Evolutionary conservation across 2,888 invertebrate genomes (phyloP).

Genomic region (Macrophya alboannulata): DNA sequence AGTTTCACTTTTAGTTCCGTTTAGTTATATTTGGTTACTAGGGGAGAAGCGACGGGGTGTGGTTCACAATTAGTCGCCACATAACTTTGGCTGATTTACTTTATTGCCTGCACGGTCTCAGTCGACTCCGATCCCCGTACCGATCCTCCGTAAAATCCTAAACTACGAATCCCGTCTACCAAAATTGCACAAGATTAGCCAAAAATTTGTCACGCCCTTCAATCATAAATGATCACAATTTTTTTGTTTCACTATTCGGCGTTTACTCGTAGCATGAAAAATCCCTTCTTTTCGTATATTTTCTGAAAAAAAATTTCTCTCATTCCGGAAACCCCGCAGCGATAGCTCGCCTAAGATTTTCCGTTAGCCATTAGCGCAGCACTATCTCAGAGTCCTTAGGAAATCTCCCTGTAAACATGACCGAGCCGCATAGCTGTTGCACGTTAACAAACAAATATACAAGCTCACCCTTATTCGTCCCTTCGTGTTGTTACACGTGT

Average conservation of each 20-base stretch:
- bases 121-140: not conserved
- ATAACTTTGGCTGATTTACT: constrained; percentile 78
- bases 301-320: not conserved
- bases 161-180: not conserved
- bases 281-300: not conserved
- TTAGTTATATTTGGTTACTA: constrained; percentile 79
- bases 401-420: constrained; percentile 49
- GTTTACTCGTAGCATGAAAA: not conserved
- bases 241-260: not conserved
- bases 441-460: constrained; percentile 48
- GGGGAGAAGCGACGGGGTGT: constrained; percentile 68
- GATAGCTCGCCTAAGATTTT: not conserved
- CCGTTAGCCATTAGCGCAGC: constrained; percentile 20
- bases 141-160: no score
- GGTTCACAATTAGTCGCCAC: constrained; percentile 78
- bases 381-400: constrained; percentile 40
- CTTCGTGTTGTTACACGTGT: constrained; percentile 67
- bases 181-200: not conserved
- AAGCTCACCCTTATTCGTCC: constrained; percentile 44
- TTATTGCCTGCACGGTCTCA: constrained; percentile 13
- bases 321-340: not conserved
- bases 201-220: not conserved
- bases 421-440: constrained; percentile 25
- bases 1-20: constrained; percentile 69
- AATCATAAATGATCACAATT: not conserved